Conservation (phyloP, 2,888 invertebrate genomes). For the Melangyna quadrimaculata region DNA sequence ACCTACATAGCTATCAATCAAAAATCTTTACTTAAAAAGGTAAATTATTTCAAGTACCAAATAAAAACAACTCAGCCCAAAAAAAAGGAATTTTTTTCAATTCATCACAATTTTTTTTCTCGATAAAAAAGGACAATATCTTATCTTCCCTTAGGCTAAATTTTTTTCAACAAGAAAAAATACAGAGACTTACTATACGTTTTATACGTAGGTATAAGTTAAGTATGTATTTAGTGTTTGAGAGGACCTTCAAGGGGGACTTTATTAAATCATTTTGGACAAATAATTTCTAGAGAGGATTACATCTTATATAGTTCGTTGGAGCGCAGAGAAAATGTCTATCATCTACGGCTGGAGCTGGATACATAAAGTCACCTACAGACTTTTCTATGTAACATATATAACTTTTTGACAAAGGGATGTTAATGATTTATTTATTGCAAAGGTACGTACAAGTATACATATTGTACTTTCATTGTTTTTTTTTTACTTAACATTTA, state of each 20-base stretch:
- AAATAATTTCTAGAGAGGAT: background rate
- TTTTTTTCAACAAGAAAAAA: background rate
- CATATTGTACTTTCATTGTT: too few species aligned
- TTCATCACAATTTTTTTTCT: background rate
- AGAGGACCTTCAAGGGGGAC: background rate
- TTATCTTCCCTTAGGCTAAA: background rate
- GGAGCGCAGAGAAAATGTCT: constrained; percentile 1
- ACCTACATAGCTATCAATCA: background rate
- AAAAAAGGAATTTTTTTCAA: background rate
- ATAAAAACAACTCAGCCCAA: background rate
- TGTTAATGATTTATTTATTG: background rate
- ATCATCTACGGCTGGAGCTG: background rate
- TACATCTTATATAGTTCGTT: constrained; percentile 10
- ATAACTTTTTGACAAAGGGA: background rate
- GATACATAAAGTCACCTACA: background rate
- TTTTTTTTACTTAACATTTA: too few species aligned
- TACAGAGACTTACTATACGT: too few species aligned
- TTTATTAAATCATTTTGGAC: constrained; percentile 19
- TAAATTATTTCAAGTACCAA: background rate
- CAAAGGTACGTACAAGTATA: too few species aligned
- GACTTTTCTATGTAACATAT: background rate
- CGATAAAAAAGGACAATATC: background rate
- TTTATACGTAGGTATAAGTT: too few species aligned
- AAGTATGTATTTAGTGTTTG: background rate
- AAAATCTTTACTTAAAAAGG: background rate